Evolutionary conservation across 1,140 invertebrate genomes (phyloP).

Genomic region (Drosophila nigromelanica): DNA sequence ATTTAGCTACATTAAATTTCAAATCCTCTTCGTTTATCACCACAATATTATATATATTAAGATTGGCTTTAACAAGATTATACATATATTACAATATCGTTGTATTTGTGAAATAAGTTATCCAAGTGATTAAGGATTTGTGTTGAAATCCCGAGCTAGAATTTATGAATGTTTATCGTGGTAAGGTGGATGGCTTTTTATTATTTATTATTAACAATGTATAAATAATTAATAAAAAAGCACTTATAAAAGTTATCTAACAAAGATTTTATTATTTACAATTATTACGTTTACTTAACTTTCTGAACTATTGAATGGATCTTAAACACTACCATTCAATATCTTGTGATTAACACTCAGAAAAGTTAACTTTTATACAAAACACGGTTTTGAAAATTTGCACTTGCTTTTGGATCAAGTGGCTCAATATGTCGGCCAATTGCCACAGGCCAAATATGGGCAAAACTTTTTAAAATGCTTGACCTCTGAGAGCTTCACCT

Average conservation of each 20-base stretch:
- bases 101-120: too few species aligned
- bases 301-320: not conserved
- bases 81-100: too few species aligned
- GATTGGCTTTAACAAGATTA: too few species aligned
- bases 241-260: too few species aligned
- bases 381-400: constrained; percentile 4
- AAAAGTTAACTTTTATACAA: constrained; percentile 5
- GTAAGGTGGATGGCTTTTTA: too few species aligned
- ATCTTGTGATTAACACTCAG: not conserved
- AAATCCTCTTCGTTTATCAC: too few species aligned
- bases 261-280: not conserved
- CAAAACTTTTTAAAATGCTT: constrained; percentile 48
- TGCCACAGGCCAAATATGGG: constrained; percentile 32
- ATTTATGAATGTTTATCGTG: too few species aligned
- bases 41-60: too few species aligned
- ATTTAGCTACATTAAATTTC: not conserved
- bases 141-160: too few species aligned
- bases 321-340: not conserved
- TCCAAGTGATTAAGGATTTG: too few species aligned
- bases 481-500: constrained; percentile 42
- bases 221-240: too few species aligned
- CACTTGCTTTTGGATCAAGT: constrained; percentile 11
- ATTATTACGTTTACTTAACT: not conserved
- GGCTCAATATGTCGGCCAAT: constrained; percentile 24
- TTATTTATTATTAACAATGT: too few species aligned